phyloP scores from a whole-genome alignment of 2,888 invertebrate genomes.

The Conops quadrifasciatus region DNA sequence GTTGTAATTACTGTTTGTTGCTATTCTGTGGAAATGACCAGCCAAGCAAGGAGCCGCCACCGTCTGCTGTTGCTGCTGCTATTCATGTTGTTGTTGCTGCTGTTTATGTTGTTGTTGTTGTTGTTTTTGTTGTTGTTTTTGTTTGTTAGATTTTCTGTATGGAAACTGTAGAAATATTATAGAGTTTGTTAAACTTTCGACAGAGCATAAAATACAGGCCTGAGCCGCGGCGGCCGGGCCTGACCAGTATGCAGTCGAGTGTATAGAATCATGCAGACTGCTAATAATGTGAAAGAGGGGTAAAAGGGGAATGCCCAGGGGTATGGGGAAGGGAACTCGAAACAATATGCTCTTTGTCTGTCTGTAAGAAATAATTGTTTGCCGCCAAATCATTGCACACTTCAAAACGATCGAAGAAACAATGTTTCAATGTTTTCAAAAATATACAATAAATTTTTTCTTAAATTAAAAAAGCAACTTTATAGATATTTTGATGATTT shows the following conservation, averaged over 20 bases:
- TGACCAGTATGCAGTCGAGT: not conserved
- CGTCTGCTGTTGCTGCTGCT: too few species aligned
- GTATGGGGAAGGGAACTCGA: too few species aligned
- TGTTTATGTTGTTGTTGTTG: not conserved
- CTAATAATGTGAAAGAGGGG: too few species aligned
- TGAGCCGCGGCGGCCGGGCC: not conserved
- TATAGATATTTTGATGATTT: too few species aligned
- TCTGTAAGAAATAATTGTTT: too few species aligned
- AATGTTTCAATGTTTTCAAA: too few species aligned
- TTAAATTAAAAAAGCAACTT: too few species aligned
- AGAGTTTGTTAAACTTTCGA: conserved; percentile 2
- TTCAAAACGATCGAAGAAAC: too few species aligned
- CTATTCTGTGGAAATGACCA: conserved; percentile 8
- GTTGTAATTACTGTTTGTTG: conserved; percentile 17
- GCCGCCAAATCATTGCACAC: too few species aligned
- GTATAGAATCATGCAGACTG: not conserved
- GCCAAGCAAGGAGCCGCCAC: conserved; percentile 1
- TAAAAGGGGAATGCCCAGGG: too few species aligned
- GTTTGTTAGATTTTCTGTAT: not conserved
- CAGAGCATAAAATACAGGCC: not conserved
- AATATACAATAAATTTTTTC: too few species aligned
- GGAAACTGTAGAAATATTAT: not conserved
- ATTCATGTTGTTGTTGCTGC: not conserved
- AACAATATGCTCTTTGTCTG: too few species aligned
- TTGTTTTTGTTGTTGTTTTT: not conserved